Evolutionary conservation across 2,888 invertebrate species (phyloP), one percentile per base, ranked within the genome.

Genomic region (Catocala fraxini): DNA sequence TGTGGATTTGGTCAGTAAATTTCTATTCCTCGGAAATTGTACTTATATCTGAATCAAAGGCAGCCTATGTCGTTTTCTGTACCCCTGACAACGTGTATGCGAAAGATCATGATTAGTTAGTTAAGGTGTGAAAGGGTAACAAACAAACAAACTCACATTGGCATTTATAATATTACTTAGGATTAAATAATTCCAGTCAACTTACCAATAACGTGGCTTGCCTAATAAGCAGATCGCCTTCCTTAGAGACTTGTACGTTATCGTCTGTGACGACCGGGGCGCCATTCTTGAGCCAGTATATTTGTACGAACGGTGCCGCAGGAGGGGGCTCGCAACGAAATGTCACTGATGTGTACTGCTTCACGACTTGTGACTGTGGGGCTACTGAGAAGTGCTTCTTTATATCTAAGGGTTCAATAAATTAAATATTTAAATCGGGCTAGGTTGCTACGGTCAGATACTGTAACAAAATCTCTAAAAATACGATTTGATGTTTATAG

Each of bases 311-410:
- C 2, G 99, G 99, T 59, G 97, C 96, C 6, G 98, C 99, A 39
- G 96, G 96, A 0, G 99, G 99, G 5, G 99, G 97, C 72, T 98
- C 96, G 87, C 99, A 99, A 49, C 97, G 96, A 73, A 99, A 95
- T 81, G 98, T 97, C 51, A 97, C 97, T 67, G 97, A 96, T n/a
- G 97, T 96, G 75, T 97, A 97, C 71, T 98, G 95, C 87, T 98
- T 97, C 42, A 98, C 97, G 54, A 96, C 95, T 68, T 97, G 95
- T 0, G 97, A 97, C 79, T 97, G 96, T 6, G 99, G 99, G n/a
- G 97, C 96, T 68, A 97, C 96, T 77, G 97, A 96, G 95, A 99
- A 99, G 87, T 97, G 97, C 91, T 98, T 98, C 92, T 97, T 97
- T 90, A 99, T 95, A 92, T 97, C 99, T 99, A 39, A 39, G 35